Evolutionary conservation across 2,888 invertebrate genomes (phyloP).

Genomic region (Drosophila mulleri): DNA sequence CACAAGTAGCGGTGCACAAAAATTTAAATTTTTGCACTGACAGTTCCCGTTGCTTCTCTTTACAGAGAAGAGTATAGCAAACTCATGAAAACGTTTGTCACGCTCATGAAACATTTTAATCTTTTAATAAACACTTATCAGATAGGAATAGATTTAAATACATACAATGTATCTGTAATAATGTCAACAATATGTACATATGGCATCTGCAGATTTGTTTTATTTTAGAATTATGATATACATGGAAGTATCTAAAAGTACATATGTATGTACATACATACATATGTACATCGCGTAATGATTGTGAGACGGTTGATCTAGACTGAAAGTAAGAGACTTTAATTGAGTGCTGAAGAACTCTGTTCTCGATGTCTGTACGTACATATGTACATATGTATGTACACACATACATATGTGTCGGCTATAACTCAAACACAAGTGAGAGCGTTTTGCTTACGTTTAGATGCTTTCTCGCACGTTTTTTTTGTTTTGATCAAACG

Average conservation of each 20-base stretch:
- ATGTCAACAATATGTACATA: no score
- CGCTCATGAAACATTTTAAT: not conserved
- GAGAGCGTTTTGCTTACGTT: constrained; percentile 33
- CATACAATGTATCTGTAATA: no score
- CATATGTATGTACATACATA: not conserved
- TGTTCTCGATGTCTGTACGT: no score
- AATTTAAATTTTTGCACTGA: not conserved
- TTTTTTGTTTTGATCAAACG: constrained; percentile 46
- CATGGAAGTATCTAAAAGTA: no score
- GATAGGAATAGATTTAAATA: no score
- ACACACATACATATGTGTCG: not conserved
- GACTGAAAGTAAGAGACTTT: not conserved
- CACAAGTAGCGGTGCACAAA: not conserved
- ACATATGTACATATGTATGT: not conserved
- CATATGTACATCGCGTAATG: not conserved
- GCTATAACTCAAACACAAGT: constrained; percentile 27
- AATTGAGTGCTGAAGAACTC: not conserved
- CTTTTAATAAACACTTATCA: no score
- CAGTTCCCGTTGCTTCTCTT: not conserved
- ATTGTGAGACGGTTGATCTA: not conserved
- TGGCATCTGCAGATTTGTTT: no score
- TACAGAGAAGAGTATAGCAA: not conserved
- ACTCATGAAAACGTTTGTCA: not conserved
- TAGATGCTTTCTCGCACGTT: constrained; percentile 51
- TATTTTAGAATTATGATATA: no score